Percentiles rank a stretch among this genome's conserved stretches.
phyloP scores from a whole-genome alignment of 2,113 vertebrate genomes.

The Catharus minimus region DNA sequence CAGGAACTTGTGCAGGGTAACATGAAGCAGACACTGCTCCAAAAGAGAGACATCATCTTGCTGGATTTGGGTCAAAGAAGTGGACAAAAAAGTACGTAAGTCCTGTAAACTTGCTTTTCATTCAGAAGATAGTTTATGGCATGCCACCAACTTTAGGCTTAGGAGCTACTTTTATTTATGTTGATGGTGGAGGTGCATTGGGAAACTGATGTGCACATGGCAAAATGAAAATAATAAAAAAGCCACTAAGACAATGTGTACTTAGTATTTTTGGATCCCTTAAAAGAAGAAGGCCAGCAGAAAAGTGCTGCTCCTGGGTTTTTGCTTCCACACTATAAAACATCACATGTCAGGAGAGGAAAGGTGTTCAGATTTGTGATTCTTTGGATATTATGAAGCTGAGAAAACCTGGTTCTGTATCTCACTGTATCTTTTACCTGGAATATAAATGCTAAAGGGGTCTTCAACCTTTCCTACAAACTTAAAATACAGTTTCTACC shows the following conservation, averaged over 20 bases:
- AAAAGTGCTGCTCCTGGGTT: background rate
- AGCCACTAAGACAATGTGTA: background rate
- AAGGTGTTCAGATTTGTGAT: background rate
- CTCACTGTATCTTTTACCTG: background rate
- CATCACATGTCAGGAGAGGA: background rate
- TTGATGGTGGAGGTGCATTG: background rate
- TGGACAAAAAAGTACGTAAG: background rate
- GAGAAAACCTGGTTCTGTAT: background rate
- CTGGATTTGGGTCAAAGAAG: background rate
- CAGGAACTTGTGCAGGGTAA: background rate
- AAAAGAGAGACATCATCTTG: background rate
- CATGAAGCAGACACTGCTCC: background rate
- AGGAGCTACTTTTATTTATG: background rate
- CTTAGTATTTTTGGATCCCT: background rate
- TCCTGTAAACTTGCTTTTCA: background rate
- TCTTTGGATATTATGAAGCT: background rate
- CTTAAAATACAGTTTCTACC: background rate
- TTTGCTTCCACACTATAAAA: background rate
- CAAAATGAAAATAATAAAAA: background rate
- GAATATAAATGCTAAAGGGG: background rate
- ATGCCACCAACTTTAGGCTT: background rate
- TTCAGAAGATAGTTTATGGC: background rate
- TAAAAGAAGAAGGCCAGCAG: background rate
- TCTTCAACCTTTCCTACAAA: background rate
- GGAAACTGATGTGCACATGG: background rate